Evolutionary conservation across 35 echinoderm and acorn worm species (phyloP).

Genomic region (Lytechinus pictus): DNA sequence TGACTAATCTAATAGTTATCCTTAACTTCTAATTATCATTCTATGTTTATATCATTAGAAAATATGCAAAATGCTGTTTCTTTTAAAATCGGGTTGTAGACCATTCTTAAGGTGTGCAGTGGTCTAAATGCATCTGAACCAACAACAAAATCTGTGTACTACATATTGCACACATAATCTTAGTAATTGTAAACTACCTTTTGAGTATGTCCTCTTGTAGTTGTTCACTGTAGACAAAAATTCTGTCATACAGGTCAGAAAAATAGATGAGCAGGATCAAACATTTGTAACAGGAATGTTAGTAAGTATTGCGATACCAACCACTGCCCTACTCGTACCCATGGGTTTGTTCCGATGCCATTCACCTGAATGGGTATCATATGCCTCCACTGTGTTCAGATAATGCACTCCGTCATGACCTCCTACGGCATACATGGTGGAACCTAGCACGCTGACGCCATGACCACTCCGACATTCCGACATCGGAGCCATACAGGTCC

Average conservation of each 20-base stretch:
- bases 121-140: too few relatives aligned
- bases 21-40: too few relatives aligned
- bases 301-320: constrained; percentile 66
- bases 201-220: too few relatives aligned
- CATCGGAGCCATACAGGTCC: constrained; percentile 80
- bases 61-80: too few relatives aligned
- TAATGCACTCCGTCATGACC: constrained; percentile 85
- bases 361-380: constrained; percentile 69
- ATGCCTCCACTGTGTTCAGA: constrained; percentile 79
- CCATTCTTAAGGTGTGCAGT: too few relatives aligned
- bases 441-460: constrained; percentile 64
- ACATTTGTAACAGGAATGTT: constrained; percentile 61
- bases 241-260: background rate
- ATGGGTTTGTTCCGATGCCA: constrained; percentile 69
- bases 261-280: background rate
- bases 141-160: too few relatives aligned
- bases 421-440: constrained; percentile 70
- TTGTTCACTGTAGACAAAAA: background rate
- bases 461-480: constrained; percentile 76
- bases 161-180: too few relatives aligned
- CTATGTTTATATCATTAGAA: too few relatives aligned
- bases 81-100: too few relatives aligned
- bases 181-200: too few relatives aligned
- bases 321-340: constrained; percentile 77
- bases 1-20: too few relatives aligned